Conservation (phyloP, 1,140 invertebrate species). For the Anastrepha obliqua region DNA sequence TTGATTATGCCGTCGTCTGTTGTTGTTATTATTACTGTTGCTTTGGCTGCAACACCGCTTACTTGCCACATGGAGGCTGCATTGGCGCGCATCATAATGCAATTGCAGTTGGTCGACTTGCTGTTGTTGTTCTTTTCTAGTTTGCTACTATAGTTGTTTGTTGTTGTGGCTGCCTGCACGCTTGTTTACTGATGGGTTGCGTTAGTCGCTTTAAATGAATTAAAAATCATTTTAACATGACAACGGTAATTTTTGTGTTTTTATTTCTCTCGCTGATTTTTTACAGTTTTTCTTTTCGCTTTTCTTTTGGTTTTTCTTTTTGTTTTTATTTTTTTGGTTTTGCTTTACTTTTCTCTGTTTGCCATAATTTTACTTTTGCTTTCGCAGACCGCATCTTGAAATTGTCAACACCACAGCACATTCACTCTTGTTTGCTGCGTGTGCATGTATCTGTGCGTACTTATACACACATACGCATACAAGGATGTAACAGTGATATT, state of each 20-base stretch:
- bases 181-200: slow-evolving; percentile 59
- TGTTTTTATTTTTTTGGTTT: slow-evolving; percentile 54
- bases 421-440: not conserved
- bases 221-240: slow-evolving; percentile 65
- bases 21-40: not conserved
- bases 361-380: slow-evolving; percentile 30
- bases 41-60: too few relatives aligned
- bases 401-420: slow-evolving; percentile 20
- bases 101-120: slow-evolving; percentile 11
- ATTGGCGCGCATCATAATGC: slow-evolving; percentile 19
- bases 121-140: slow-evolving; percentile 39
- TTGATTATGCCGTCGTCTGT: slow-evolving; percentile 57
- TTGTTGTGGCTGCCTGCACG: slow-evolving; percentile 26
- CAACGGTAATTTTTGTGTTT: slow-evolving; percentile 64
- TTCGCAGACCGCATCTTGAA: slow-evolving; percentile 40
- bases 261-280: slow-evolving; percentile 55
- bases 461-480: too few relatives aligned
- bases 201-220: slow-evolving; percentile 55
- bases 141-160: slow-evolving; percentile 52
- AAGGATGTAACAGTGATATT: too few relatives aligned
- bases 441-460: too few relatives aligned
- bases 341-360: slow-evolving; percentile 67
- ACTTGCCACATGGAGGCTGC: slow-evolving; percentile 15
- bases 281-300: slow-evolving; percentile 34
- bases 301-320: slow-evolving; percentile 59